Conservation (phyloP, 2,888 invertebrate genomes). For the Hololepta plana region DNA sequence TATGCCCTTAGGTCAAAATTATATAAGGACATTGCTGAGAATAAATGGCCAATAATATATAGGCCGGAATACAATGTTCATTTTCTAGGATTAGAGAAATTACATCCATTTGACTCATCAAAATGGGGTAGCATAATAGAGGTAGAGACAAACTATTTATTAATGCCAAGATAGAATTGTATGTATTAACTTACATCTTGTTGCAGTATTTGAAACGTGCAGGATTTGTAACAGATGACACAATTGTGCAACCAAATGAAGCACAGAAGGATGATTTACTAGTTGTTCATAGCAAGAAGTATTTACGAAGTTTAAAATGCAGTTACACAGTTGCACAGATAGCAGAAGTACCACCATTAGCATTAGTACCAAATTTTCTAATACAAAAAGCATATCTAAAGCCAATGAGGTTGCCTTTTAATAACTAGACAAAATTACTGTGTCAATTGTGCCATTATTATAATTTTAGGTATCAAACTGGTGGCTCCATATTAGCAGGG, state of each 20-base stretch:
- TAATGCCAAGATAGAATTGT: slow-evolving; percentile 1
- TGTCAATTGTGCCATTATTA: slow-evolving; percentile 2
- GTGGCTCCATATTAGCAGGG: slow-evolving; percentile 68
- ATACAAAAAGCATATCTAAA: slow-evolving; percentile 58
- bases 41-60: slow-evolving; percentile 67
- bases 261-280: slow-evolving; percentile 51
- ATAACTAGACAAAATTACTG: slow-evolving; percentile 2
- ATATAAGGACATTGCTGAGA: slow-evolving; percentile 34
- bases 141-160: slow-evolving; percentile 25
- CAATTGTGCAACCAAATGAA: slow-evolving; percentile 49
- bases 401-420: slow-evolving; percentile 46
- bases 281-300: slow-evolving; percentile 57
- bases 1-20: slow-evolving; percentile 16
- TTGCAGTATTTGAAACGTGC: slow-evolving; percentile 39
- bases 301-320: slow-evolving; percentile 62
- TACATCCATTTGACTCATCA: slow-evolving; percentile 75
- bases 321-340: slow-evolving; percentile 63
- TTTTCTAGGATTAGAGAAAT: slow-evolving; percentile 62
- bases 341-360: slow-evolving; percentile 57
- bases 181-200: slow-evolving; percentile 1
- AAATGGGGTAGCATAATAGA: slow-evolving; percentile 68
- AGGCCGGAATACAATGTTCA: slow-evolving; percentile 61
- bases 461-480: slow-evolving; percentile 47
- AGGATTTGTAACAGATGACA: slow-evolving; percentile 39
- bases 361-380: slow-evolving; percentile 56